Percentiles rank a stretch among this genome's conserved stretches.
Conservation (phyloP, 2,797 vertebrate genomes). For the Tolypeutes matacus region DNA sequence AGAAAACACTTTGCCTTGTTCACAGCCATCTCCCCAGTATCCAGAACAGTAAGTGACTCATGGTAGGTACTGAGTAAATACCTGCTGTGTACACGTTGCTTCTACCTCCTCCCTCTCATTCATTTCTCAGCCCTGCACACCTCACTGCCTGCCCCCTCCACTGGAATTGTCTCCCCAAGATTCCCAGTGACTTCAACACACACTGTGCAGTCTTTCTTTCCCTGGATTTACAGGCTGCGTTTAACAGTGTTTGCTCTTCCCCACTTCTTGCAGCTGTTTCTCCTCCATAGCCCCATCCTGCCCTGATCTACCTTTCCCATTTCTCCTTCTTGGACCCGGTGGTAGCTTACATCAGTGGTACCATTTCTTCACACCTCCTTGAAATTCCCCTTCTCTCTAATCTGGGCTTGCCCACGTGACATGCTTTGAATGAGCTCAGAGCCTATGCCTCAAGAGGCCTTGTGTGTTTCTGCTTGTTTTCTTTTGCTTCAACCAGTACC, state of each 20-base stretch:
- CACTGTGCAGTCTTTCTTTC: not conserved
- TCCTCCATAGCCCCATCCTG: not conserved
- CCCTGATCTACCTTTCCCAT: not conserved
- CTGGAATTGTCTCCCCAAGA: not conserved
- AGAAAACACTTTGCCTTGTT: not conserved
- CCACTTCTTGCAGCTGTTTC: not conserved
- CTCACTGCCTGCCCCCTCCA: not conserved
- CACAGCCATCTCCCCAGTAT: not conserved
- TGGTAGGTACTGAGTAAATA: not conserved
- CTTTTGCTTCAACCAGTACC: not conserved
- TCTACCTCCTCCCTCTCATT: not conserved
- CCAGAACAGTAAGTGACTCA: not conserved
- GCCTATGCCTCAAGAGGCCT: not conserved
- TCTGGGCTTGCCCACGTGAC: not conserved
- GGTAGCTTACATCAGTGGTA: not conserved
- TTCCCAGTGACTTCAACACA: not conserved
- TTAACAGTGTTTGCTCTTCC: not conserved
- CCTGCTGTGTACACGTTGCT: not conserved
- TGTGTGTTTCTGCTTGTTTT: conserved; percentile 31
- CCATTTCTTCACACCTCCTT: not conserved
- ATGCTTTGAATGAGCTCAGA: conserved; percentile 25
- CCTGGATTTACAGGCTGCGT: not conserved
- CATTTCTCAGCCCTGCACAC: not conserved
- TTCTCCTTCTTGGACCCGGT: not conserved
- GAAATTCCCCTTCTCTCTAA: not conserved